Conservation (phyloP, 2,797 vertebrate species). For the Phaenicophaeus curvirostris region DNA sequence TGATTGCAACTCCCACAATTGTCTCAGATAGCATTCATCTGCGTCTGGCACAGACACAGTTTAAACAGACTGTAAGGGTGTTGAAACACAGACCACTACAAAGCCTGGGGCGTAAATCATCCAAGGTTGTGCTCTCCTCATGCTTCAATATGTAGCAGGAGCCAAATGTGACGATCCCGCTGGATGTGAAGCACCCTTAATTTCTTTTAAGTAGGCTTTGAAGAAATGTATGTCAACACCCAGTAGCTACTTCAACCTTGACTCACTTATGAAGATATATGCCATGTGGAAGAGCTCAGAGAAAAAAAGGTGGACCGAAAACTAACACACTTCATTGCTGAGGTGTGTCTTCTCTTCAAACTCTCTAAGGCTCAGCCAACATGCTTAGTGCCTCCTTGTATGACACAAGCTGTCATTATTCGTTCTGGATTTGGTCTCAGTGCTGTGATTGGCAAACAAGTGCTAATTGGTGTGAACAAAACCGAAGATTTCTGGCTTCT, state of each 20-base stretch:
- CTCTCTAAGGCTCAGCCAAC: neutral
- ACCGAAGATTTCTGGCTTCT: neutral
- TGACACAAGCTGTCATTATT: neutral
- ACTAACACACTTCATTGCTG: neutral
- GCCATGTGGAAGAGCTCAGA: neutral
- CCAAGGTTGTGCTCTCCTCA: neutral
- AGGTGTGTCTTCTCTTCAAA: neutral
- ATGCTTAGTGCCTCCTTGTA: rapidly evolving
- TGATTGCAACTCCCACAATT: neutral
- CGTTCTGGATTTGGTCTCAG: neutral
- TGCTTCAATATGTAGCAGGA: neutral
- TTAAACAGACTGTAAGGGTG: neutral
- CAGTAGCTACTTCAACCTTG: neutral
- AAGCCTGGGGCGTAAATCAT: neutral
- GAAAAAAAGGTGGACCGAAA: neutral
- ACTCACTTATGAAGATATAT: neutral
- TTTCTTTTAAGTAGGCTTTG: neutral
- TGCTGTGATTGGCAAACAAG: neutral
- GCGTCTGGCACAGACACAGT: neutral
- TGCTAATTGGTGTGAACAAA: neutral
- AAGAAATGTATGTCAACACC: neutral
- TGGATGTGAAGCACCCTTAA: neutral
- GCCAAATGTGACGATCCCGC: neutral
- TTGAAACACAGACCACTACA: neutral
- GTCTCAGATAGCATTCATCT: neutral